Base-by-base conservation (phyloP, 2,888 invertebrate species). In the Hartigia nigra region DNA sequence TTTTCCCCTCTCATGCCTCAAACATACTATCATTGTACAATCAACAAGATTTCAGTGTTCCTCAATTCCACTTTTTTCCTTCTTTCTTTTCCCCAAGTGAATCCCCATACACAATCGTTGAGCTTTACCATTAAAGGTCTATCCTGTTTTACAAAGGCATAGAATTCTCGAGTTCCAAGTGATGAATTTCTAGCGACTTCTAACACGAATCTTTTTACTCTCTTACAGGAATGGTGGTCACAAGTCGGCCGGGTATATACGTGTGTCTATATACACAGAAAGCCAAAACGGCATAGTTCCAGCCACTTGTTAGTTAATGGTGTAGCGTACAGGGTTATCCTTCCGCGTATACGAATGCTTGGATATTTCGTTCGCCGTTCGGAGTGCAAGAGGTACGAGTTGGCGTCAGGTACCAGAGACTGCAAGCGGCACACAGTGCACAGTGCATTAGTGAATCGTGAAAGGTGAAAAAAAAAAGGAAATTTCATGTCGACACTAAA, bases 221-320 rank as follows among this genome's bases (percentile, higher is more conserved):
- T 55, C 23, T 23, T 55, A 23, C 23, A 55, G 55, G 55, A 23
- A 55, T 23, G 55, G 55, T 23, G 55, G 9, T 55, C 55, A 23
- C 55, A 55, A 55, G 9, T 55, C 9, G 23, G 23, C 23, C 55
- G 2, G 23, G 23, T 55, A 55, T 55, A 23, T 55, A 23, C 23
- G 55, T 55, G 55, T 55, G 23, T 55, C 23, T 23, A 23, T 55
- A 5, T 55, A 23, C 55, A 55, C 55, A 55, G 55, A 55, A 14
- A 55, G 55, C 55, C 23, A 23, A 55, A 23, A 23, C 55, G 9
- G 23, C 9, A 14, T 55, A 55, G 23, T 55, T 55, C 55, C 31
- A 14, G 72, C 31, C 72, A 72, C 72, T 72, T 72, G 72, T 72
- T 31, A 72, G 72, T 72, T 55, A 55, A 55, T 55, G 55, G 55